A percentile compares a stretch with the other conserved stretches of the same genome.
These are phyloP conservation scores for Tringa solitaria DNA, from an alignment of 2,113 vertebrate genomes.

Conservation along the genomic window DNA sequence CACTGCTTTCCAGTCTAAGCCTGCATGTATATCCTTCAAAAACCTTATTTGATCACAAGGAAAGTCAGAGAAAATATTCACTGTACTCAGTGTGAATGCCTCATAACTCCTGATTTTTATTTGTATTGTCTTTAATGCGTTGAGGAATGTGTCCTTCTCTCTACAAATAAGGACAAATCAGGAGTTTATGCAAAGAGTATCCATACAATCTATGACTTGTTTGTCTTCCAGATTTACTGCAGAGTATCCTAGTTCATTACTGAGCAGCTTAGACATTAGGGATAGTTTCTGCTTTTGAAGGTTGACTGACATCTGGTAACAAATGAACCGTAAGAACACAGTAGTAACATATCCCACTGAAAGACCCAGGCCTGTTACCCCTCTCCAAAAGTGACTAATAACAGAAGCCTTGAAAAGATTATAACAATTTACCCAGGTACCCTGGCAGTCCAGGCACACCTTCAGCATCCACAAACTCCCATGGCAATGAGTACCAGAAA, in stretches of 20 bases:
- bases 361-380: neutral
- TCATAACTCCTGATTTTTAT: neutral
- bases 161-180: neutral
- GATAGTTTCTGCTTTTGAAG: neutral
- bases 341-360: neutral
- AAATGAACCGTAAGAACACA: neutral
- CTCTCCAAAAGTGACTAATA: neutral
- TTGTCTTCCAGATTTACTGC: neutral
- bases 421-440: neutral
- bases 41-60: neutral
- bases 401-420: neutral
- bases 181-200: neutral
- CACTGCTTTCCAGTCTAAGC: neutral
- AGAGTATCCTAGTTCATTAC: neutral
- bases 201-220: neutral
- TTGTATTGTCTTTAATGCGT: neutral
- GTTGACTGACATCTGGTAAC: neutral
- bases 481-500: neutral
- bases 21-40: neutral
- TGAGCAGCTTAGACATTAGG: neutral
- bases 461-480: neutral
- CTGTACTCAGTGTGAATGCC: neutral
- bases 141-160: neutral
- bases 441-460: neutral
- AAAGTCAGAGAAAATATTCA: neutral